phyloP scores from a whole-genome alignment of 2,113 vertebrate species.

The Pangasianodon hypophthalmus region DNA sequence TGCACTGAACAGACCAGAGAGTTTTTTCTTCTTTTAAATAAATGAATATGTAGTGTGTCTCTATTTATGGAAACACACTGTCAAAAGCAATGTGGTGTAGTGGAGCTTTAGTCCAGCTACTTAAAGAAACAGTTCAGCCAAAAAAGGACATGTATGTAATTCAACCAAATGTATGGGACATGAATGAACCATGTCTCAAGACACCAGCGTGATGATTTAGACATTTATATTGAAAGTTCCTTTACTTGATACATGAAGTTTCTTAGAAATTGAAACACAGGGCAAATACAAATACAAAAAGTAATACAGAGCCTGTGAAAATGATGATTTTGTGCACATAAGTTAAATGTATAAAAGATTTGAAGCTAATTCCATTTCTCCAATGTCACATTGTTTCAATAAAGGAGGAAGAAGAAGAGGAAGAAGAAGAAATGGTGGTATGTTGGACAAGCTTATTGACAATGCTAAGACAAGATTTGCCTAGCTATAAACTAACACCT shows the following conservation, averaged over 20 bases:
- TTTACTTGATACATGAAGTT: not conserved
- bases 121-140: not conserved
- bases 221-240: not conserved
- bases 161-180: not conserved
- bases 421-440: slow-evolving; percentile 77
- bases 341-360: not conserved
- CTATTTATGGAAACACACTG: not conserved
- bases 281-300: not conserved
- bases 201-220: not conserved
- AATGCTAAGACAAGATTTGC: not conserved
- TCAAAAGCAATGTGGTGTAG: not conserved
- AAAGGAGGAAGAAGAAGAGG: slow-evolving; percentile 68
- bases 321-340: not conserved
- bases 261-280: not conserved
- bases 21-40: not conserved
- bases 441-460: slow-evolving; percentile 30
- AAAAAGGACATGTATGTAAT: not conserved
- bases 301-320: too few relatives aligned
- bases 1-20: not conserved
- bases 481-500: not conserved
- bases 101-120: not conserved
- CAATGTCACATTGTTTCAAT: not conserved
- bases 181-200: not conserved
- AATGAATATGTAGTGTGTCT: not conserved
- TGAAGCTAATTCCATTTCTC: not conserved